Percentiles rank a stretch among this genome's conserved stretches.
These are phyloP conservation scores for Hypomesus transpacificus DNA, from an alignment of 2,113 vertebrate species.

Conservation along the genomic window DNA sequence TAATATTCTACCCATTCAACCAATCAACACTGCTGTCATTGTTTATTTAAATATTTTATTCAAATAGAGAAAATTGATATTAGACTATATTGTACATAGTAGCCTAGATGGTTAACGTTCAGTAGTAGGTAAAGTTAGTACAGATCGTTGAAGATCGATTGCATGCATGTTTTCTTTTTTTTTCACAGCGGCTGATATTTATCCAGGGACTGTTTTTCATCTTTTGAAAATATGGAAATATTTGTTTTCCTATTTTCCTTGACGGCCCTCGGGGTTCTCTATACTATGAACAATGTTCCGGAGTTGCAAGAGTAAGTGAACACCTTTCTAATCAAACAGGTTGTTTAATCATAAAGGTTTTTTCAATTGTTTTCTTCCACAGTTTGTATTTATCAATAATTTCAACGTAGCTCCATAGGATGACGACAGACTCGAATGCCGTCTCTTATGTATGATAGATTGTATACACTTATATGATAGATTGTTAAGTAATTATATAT, in stretches of 20 bases:
- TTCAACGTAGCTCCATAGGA: too few species aligned
- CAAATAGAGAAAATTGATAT: not conserved
- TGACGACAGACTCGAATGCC: too few species aligned
- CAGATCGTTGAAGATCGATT: not conserved
- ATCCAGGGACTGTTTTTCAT: constrained; percentile 5
- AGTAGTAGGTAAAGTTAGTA: not conserved
- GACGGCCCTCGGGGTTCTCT: constrained; percentile 75
- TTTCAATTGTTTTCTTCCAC: not conserved
- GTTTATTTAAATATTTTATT: not conserved
- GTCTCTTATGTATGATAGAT: too few species aligned
- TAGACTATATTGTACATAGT: not conserved
- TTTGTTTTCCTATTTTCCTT: constrained; percentile 76
- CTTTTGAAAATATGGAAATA: constrained; percentile 54
- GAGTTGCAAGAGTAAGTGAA: constrained; percentile 80
- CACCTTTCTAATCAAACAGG: not conserved
- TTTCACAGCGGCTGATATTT: constrained; percentile 21
- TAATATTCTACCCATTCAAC: too few species aligned
- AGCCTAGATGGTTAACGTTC: not conserved
- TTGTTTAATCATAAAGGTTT: not conserved
- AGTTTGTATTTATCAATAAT: too few species aligned
- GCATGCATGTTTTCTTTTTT: not conserved
- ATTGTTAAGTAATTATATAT: too few species aligned
- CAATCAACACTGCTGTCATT: too few species aligned
- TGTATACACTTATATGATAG: too few species aligned
- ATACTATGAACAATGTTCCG: constrained; percentile 69